Evolutionary conservation across 2,113 vertebrate genomes (phyloP).

Genomic region (Orthonyx spaldingii): DNA sequence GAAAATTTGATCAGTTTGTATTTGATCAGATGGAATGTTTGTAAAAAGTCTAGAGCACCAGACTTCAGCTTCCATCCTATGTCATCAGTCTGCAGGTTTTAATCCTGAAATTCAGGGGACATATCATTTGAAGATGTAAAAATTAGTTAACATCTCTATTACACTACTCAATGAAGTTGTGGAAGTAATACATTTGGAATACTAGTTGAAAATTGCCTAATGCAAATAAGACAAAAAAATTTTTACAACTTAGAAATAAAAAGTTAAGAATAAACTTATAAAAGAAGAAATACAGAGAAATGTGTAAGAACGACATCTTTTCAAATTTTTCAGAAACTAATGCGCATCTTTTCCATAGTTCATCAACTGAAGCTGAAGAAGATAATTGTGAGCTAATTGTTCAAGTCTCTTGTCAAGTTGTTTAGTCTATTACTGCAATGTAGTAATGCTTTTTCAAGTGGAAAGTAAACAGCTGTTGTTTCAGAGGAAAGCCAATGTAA

Average conservation of each 20-base stretch:
- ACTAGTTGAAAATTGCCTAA: not conserved
- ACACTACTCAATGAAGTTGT: not conserved
- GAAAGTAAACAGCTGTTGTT: slow-evolving; percentile 14
- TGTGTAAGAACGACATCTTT: rapidly evolving
- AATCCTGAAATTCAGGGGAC: not conserved
- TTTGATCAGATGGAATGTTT: not conserved
- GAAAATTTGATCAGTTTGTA: not conserved
- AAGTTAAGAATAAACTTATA: not conserved
- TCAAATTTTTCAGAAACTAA: not conserved
- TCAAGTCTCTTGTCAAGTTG: not conserved
- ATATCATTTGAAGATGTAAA: not conserved
- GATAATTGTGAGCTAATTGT: not conserved
- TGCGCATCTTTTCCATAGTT: not conserved
- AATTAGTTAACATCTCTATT: not conserved
- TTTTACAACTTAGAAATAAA: not conserved
- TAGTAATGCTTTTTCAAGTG: not conserved
- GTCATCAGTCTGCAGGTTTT: not conserved
- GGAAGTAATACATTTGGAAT: not conserved
- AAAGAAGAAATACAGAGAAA: not conserved
- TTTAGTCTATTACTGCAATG: not conserved
- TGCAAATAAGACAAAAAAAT: not conserved
- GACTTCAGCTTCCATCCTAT: not conserved
- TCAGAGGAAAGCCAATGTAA: not conserved
- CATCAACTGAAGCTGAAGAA: not conserved
- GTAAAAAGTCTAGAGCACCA: not conserved